Conservation (phyloP, 92 coral and sea anemone species). For the Pocillopora meandrina region DNA sequence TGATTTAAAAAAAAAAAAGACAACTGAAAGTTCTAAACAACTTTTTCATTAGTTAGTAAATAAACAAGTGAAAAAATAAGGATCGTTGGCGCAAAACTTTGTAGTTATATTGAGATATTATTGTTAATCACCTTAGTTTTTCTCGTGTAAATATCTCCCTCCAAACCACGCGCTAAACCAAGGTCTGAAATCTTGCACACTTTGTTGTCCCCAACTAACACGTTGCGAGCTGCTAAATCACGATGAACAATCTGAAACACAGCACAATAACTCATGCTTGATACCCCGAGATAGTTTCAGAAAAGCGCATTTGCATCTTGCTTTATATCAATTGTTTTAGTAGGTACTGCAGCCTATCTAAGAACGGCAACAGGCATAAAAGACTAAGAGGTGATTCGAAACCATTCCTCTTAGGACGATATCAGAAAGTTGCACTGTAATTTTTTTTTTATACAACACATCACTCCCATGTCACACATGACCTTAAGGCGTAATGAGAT, state of each 20-base stretch:
- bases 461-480: too few relatives aligned
- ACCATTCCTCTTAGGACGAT: too few relatives aligned
- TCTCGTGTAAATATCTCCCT: neutral
- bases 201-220: neutral
- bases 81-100: neutral
- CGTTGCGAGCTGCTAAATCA: slow-evolving; percentile 3
- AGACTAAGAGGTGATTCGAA: too few relatives aligned
- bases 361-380: too few relatives aligned
- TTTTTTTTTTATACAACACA: too few relatives aligned
- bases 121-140: neutral
- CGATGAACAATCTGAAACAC: neutral
- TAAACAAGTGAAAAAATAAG: neutral
- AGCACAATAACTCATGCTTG: neutral
- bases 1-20: neutral
- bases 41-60: neutral
- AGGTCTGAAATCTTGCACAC: slow-evolving; percentile 1
- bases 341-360: neutral
- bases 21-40: neutral
- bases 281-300: neutral
- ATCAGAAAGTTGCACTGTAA: too few relatives aligned
- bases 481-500: too few relatives aligned
- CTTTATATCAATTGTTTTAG: too few relatives aligned
- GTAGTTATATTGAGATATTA: too few relatives aligned
- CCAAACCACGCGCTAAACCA: slow-evolving; percentile 7
- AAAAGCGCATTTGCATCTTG: neutral